A percentile compares a stretch with the other conserved stretches of the same genome.
phyloP scores from a whole-genome alignment of 2,113 vertebrate genomes.

The Chloebia gouldiae region DNA sequence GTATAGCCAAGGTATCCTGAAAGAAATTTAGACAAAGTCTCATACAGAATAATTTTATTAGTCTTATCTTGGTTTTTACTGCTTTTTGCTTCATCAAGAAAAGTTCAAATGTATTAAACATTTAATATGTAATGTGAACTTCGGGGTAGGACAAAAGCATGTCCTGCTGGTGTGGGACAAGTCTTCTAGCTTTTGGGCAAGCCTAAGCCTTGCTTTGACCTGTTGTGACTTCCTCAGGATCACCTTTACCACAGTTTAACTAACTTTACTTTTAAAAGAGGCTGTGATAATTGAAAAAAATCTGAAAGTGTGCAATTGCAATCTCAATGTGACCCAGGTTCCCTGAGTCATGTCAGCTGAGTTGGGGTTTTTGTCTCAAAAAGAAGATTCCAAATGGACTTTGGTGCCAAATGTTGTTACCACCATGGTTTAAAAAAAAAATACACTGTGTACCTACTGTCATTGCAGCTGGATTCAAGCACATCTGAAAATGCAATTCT shows the following conservation, averaged over 20 bases:
- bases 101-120: not conserved
- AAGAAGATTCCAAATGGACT: not conserved
- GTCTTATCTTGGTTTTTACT: not conserved
- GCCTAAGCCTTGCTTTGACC: not conserved
- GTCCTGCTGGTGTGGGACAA: not conserved
- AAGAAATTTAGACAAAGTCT: constrained; percentile 52
- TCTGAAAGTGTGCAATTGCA: not conserved
- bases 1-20: constrained; percentile 84
- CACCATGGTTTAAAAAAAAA: not conserved
- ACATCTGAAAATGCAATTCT: not conserved
- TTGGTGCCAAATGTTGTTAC: not conserved
- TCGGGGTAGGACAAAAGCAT: not conserved
- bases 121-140: not conserved
- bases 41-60: not conserved
- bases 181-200: not conserved
- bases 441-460: not conserved
- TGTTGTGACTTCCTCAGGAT: not conserved
- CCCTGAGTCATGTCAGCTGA: not conserved
- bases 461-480: not conserved
- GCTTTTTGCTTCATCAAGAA: not conserved
- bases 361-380: not conserved
- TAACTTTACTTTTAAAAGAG: not conserved
- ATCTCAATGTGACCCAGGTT: not conserved
- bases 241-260: not conserved
- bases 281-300: not conserved